Conservation (phyloP, 2,113 vertebrate genomes). For the Corythornis vintsioides region DNA sequence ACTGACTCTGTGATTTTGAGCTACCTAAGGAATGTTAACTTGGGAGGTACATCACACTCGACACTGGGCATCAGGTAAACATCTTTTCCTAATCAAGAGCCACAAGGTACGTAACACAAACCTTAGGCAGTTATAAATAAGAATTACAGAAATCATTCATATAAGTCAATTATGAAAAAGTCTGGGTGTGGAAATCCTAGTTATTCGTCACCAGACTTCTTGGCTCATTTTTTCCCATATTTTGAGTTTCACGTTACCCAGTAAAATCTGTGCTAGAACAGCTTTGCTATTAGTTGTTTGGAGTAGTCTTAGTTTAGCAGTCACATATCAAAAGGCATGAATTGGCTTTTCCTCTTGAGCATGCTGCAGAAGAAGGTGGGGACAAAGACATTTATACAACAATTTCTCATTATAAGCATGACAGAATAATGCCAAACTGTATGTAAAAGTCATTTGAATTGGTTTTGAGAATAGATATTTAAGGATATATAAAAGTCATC, state of each 20-base stretch:
- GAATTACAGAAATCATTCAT: background rate
- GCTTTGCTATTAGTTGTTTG: background rate
- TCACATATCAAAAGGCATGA: background rate
- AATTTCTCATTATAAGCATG: background rate
- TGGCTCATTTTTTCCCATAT: background rate
- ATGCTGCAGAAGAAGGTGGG: rapidly evolving
- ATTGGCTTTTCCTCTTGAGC: background rate
- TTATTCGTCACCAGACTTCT: background rate
- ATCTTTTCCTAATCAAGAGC: background rate
- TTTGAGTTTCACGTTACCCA: background rate
- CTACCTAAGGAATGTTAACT: background rate
- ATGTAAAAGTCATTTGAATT: background rate
- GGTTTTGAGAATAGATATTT: background rate
- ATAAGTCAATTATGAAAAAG: background rate
- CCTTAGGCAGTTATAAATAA: background rate
- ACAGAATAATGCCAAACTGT: background rate
- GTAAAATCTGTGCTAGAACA: background rate
- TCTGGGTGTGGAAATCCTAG: background rate
- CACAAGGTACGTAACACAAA: background rate
- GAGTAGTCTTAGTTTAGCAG: background rate
- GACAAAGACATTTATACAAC: background rate
- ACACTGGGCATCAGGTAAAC: background rate
- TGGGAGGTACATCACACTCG: background rate
- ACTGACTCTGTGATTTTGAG: background rate
- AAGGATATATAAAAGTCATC: background rate